Evolutionary conservation across 2,113 vertebrate species (phyloP), one percentile per base, ranked within the genome.

Genomic region (Tyrannus savana): DNA sequence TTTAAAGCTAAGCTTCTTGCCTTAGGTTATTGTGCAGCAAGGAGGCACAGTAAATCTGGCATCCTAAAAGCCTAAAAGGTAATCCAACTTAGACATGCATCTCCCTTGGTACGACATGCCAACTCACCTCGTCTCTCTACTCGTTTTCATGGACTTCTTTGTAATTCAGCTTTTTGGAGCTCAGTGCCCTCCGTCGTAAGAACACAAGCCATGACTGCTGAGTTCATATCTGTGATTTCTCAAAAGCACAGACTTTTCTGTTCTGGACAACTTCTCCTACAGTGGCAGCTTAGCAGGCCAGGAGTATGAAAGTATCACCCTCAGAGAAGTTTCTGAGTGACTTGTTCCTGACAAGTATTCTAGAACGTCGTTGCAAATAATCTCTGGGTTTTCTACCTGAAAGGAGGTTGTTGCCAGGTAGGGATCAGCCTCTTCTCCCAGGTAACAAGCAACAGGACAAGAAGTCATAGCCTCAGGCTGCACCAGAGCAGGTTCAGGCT

Each of bases 1-100:
- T 91, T 91, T 62, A 83, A 94, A 95, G 67, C 63, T 55, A 85
- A 82, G 59, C 83, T 89, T 89, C 69, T 94, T 87, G 76, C 78
- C 76, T 62, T 93, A 86, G 79, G 79, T 92, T 94, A 52, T 39
- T 35, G 37, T 15, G 24, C 82, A 75, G 76, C 66, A 76, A 96
- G 89, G 84, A 16, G n/a, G 59, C 50, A 88, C 64, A 90, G 67
- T 41, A 30, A 72, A 37, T 24, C 50, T 13, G 28, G 58, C 68
- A 44, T 52, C 22, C 39, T 59, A 37, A 91, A 53, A 76, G 14
- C 56, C 13, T 49, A 25, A 52, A 52, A 52, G 50, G 25, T 72
- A 72, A 44, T 62, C 46, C 68, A 37, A 3, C 41, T 23, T 64
- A 78, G 15, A 53, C 27, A 3, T 46, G 8, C 47, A 37, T 84